Evolutionary conservation across 2,797 vertebrate species (phyloP).

Genomic region (Myoxocephalus aenaeus): DNA sequence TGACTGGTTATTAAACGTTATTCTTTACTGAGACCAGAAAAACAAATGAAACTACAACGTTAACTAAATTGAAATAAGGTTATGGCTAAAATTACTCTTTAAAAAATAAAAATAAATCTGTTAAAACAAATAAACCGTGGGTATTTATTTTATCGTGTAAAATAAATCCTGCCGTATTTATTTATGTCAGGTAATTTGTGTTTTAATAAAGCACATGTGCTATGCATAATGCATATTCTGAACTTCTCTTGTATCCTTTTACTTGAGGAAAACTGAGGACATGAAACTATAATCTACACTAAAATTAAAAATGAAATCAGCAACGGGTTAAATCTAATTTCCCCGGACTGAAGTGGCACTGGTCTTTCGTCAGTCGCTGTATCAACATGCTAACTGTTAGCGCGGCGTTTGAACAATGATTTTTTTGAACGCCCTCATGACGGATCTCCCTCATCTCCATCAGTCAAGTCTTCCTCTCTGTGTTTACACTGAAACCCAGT

Average conservation of each 20-base stretch:
- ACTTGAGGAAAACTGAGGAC: neutral
- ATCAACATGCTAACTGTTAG: constrained; percentile 12
- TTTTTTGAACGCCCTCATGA: constrained; percentile 29
- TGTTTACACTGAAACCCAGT: constrained; percentile 70
- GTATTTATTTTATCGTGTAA: neutral
- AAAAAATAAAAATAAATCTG: neutral
- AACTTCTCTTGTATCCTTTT: neutral
- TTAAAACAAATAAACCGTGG: neutral
- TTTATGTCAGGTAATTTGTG: neutral
- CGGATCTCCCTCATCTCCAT: constrained; percentile 43
- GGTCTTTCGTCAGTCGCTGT: constrained; percentile 17
- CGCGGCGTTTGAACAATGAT: constrained; percentile 31
- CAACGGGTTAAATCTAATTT: neutral
- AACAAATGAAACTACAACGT: neutral
- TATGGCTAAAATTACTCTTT: no score
- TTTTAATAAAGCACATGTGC: neutral
- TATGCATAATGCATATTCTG: neutral
- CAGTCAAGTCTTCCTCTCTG: constrained; percentile 54
- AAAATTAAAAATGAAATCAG: neutral
- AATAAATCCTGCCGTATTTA: neutral
- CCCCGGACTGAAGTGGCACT: constrained; percentile 2
- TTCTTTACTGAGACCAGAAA: neutral
- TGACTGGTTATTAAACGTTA: neutral
- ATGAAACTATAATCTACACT: neutral
- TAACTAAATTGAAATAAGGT: neutral